phyloP scores from a whole-genome alignment of 2,888 invertebrate species.

The Eupithecia subfuscata region DNA sequence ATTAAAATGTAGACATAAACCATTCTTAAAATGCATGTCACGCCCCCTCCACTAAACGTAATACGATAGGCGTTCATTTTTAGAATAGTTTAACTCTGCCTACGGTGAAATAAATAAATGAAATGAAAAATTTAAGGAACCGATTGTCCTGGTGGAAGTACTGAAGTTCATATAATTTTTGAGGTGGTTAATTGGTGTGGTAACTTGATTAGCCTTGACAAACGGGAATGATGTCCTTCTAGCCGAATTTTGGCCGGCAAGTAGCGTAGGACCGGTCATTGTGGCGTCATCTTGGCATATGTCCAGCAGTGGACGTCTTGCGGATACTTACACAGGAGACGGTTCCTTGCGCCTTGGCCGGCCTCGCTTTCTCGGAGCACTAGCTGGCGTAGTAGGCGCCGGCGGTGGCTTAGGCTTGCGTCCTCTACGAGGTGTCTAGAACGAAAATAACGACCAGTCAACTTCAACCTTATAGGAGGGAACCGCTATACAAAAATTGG shows the following conservation, averaged over 20 bases:
- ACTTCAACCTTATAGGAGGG: no score
- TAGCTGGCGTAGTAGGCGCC: conserved; percentile 33
- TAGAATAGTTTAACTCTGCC: no score
- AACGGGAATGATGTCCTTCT: no score
- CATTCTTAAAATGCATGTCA: no score
- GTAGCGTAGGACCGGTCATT: not conserved
- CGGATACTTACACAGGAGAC: conserved; percentile 52
- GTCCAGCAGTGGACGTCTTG: not conserved
- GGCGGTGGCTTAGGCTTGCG: conserved; percentile 35
- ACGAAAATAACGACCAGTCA: not conserved
- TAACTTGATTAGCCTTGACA: no score
- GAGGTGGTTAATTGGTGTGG: no score
- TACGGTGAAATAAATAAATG: no score
- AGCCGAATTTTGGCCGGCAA: no score
- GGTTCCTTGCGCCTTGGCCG: conserved; percentile 66
- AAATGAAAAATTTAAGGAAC: not conserved
- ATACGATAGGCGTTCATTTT: no score
- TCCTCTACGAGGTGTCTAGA: conserved; percentile 33
- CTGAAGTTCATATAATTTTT: not conserved
- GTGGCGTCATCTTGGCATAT: not conserved
- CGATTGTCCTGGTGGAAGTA: not conserved
- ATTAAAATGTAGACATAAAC: no score
- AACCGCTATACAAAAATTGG: no score
- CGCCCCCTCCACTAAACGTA: no score
- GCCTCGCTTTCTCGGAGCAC: conserved; percentile 63